phyloP scores from a whole-genome alignment of 1,140 invertebrate species.

The Drosophila leontia region DNA sequence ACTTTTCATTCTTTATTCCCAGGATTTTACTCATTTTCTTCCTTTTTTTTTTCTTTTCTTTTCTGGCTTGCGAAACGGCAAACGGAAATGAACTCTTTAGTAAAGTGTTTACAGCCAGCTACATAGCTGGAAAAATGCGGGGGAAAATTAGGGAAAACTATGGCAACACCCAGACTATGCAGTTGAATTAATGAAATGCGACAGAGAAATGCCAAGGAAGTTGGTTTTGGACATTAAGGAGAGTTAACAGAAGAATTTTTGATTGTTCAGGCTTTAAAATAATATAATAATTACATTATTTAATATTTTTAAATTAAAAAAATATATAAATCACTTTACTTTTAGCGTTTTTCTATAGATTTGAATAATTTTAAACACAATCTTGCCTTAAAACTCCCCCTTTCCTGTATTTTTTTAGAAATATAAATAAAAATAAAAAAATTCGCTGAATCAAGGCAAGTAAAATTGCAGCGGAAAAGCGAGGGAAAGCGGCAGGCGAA shows the following conservation, averaged over 20 bases:
- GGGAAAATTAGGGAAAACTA: slow-evolving; percentile 13
- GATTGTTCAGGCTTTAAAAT: neutral
- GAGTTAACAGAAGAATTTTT: neutral
- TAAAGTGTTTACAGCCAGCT: slow-evolving; percentile 57
- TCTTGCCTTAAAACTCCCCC: neutral
- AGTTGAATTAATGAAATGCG: slow-evolving; percentile 29
- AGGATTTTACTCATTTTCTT: slow-evolving; percentile 29
- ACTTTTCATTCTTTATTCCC: slow-evolving; percentile 34
- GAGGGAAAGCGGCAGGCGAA: slow-evolving; percentile 15
- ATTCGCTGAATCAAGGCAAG: slow-evolving; percentile 12
- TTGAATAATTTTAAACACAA: neutral
- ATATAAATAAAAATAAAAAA: neutral
- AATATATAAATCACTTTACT: neutral
- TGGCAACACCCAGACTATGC: neutral
- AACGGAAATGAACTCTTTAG: slow-evolving; percentile 77
- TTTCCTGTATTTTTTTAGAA: neutral
- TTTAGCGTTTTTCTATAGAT: neutral
- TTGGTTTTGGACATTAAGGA: neutral
- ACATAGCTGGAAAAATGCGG: slow-evolving; percentile 20
- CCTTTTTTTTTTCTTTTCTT: slow-evolving; percentile 12
- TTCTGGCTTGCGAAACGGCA: slow-evolving; percentile 47
- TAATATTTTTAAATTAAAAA: neutral
- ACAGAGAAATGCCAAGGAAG: slow-evolving; percentile 1
- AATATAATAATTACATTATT: too few species aligned
- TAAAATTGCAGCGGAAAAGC: slow-evolving; percentile 3